These are phyloP conservation scores for Spisula solida DNA, from an alignment of 2,888 invertebrate genomes.

Conservation along the genomic window DNA sequence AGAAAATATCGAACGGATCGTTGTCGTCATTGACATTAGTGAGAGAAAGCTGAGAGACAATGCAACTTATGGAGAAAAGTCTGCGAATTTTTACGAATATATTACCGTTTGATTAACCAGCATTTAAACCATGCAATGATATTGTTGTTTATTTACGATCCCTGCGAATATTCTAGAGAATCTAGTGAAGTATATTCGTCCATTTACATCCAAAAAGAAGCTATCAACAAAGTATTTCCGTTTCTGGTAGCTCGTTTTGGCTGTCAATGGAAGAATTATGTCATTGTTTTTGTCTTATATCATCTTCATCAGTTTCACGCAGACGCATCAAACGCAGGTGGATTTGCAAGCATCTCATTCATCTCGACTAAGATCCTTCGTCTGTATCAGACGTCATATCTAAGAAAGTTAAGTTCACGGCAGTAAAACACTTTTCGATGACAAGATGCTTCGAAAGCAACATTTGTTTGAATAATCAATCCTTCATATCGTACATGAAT, in stretches of 20 bases:
- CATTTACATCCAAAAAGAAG: too few relatives aligned
- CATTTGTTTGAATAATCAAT: too few relatives aligned
- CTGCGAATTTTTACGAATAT: neutral
- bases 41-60: neutral
- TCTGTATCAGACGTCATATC: neutral
- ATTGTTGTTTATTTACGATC: neutral
- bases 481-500: too few relatives aligned
- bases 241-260: too few relatives aligned
- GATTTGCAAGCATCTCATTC: neutral
- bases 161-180: neutral
- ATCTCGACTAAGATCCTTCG: neutral
- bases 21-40: neutral
- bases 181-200: neutral
- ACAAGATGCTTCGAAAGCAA: neutral
- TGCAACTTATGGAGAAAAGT: neutral
- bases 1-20: neutral
- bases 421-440: neutral
- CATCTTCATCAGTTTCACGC: neutral
- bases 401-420: conserved; percentile 7
- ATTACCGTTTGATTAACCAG: neutral
- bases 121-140: neutral
- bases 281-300: neutral
- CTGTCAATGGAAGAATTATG: too few relatives aligned
- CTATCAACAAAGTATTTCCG: too few relatives aligned
- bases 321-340: conserved; percentile 11